Conservation (phyloP, 2,113 vertebrate genomes). For the Terrapene triunguis region DNA sequence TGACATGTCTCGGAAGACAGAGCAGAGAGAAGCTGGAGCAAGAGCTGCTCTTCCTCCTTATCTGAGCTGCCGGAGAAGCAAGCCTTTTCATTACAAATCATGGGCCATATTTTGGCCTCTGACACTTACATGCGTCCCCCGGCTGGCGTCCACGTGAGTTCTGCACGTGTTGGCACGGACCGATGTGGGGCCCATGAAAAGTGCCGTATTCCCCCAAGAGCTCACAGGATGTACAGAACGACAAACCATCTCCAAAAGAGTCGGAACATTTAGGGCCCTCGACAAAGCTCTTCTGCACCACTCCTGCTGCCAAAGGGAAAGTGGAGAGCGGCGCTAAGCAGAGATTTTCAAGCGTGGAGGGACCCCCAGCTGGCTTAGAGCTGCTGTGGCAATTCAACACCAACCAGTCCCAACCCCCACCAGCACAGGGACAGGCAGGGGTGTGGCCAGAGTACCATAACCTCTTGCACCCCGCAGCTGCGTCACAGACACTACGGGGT, state of each 20-base stretch:
- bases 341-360: no score
- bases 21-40: background rate
- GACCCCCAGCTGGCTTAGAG: background rate
- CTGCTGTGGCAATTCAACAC: background rate
- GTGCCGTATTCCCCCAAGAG: no score
- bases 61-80: background rate
- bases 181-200: background rate
- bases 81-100: background rate
- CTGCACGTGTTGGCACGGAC: background rate
- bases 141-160: background rate
- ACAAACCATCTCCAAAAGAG: no score
- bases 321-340: background rate
- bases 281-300: no score
- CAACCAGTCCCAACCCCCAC: background rate
- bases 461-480: background rate
- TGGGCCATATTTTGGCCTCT: background rate
- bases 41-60: background rate
- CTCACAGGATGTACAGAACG: background rate
- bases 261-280: no score
- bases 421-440: background rate
- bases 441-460: no score
- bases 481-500: background rate
- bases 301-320: background rate
- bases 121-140: background rate
- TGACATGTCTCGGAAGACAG: background rate